Conservation (phyloP, 2,797 vertebrate genomes). For the Paguma larvata region DNA sequence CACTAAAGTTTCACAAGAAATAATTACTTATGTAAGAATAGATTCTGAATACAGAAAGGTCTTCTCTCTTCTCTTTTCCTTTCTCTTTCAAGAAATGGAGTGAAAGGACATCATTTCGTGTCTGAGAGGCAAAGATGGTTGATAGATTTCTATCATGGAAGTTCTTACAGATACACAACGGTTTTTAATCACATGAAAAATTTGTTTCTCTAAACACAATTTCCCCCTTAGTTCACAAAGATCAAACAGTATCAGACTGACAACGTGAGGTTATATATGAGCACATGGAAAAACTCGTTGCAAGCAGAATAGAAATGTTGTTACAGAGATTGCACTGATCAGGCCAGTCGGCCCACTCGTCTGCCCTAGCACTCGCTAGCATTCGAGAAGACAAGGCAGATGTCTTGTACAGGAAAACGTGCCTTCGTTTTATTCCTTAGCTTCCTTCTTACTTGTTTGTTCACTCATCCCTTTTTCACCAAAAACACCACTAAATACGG, state of each 20-base stretch:
- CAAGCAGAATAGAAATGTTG: background rate
- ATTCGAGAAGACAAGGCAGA: background rate
- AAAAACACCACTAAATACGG: background rate
- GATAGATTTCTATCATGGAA: background rate
- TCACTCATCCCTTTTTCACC: background rate
- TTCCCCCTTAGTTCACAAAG: conserved; percentile 23
- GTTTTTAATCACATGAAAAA: conserved; percentile 41
- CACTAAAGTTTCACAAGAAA: background rate
- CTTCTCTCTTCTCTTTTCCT: background rate
- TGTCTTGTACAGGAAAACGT: background rate
- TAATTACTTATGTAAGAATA: background rate
- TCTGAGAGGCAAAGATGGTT: conserved; percentile 9
- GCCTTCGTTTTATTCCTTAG: background rate
- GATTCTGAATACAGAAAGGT: background rate
- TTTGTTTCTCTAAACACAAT: background rate
- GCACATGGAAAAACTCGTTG: background rate
- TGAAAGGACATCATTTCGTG: conserved; percentile 12
- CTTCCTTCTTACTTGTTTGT: background rate
- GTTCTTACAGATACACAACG: background rate
- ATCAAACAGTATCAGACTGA: conserved; percentile 23
- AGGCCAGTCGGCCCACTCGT: fast-evolving
- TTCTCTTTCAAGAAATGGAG: background rate
- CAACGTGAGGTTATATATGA: conserved; percentile 56
- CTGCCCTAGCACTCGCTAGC: background rate
- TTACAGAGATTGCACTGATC: background rate